Percentiles rank a stretch among this genome's conserved stretches.
These are phyloP conservation scores for Sylvicapra grimmia DNA, from an alignment of 2,113 vertebrate genomes.

Conservation along the genomic window DNA sequence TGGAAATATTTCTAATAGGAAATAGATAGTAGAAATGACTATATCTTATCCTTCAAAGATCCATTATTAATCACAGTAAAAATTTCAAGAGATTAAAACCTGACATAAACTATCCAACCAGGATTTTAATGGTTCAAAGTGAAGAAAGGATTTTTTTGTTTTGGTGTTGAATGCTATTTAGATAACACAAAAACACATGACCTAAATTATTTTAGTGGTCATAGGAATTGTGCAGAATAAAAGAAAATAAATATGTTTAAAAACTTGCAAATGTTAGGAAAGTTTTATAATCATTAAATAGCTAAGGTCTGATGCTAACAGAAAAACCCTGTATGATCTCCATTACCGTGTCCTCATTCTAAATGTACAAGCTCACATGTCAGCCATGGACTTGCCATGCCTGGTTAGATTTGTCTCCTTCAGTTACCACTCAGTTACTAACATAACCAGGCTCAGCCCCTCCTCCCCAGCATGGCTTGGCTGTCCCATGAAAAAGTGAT, in stretches of 20 bases:
- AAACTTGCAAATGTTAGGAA: slow-evolving; percentile 67
- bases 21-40: slow-evolving; percentile 1
- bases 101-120: neutral
- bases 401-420: slow-evolving; percentile 76
- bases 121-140: slow-evolving; percentile 28
- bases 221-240: slow-evolving; percentile 42
- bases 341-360: slow-evolving; percentile 59
- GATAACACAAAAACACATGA: slow-evolving; percentile 66
- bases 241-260: slow-evolving; percentile 52
- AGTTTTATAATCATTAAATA: slow-evolving; percentile 64
- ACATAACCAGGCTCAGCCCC: slow-evolving; percentile 68
- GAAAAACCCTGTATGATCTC: slow-evolving; percentile 47
- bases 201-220: slow-evolving; percentile 61
- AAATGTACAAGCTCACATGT: slow-evolving; percentile 32
- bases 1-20: neutral
- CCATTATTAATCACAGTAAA: neutral
- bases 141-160: slow-evolving; percentile 7
- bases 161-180: slow-evolving; percentile 38
- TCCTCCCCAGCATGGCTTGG: slow-evolving; percentile 59
- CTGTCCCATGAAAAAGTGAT: slow-evolving; percentile 60
- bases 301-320: slow-evolving; percentile 41
- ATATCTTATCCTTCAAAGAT: neutral
- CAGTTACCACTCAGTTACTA: slow-evolving; percentile 73
- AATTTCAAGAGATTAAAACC: neutral
- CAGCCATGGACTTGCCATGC: slow-evolving; percentile 57